A percentile compares a stretch with the other conserved stretches of the same genome.
Conservation (phyloP, 2,888 invertebrate species). For the Apomyelois bistriatella region DNA sequence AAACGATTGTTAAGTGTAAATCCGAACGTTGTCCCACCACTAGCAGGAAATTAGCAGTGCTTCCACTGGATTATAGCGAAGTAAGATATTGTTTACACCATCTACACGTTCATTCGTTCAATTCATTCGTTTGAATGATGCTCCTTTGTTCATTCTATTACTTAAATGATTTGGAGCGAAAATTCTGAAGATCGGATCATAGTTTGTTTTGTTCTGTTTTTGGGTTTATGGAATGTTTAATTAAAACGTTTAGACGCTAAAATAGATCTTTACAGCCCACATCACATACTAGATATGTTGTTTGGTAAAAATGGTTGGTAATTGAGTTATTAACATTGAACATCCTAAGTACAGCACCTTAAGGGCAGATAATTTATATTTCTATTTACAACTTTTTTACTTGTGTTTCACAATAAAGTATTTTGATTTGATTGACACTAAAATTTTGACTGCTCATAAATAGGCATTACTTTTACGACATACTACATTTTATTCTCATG, state of each 20-base stretch:
- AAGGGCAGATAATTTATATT: no score
- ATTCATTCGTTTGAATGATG: conserved; percentile 54
- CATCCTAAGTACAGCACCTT: no score
- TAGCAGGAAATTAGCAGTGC: conserved; percentile 75
- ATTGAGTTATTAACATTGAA: not conserved
- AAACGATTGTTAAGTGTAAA: conserved; percentile 52
- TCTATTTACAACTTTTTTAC: no score
- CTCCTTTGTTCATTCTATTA: conserved; percentile 56
- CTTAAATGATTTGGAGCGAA: conserved; percentile 24
- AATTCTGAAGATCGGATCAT: conserved; percentile 27
- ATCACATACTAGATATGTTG: no score
- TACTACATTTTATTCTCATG: no score
- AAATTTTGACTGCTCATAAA: no score
- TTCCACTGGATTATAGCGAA: conserved; percentile 74
- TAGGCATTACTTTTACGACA: no score
- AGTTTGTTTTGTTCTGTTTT: conserved; percentile 5
- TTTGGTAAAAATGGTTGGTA: no score
- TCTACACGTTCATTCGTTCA: conserved; percentile 64
- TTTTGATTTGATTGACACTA: no score
- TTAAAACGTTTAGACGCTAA: not conserved
- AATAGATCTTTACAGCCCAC: not conserved
- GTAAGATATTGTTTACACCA: conserved; percentile 77
- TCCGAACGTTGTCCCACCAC: conserved; percentile 60
- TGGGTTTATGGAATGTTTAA: not conserved
- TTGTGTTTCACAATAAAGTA: no score